Conservation (phyloP, 2,113 vertebrate genomes). For the Elachura formosa region DNA sequence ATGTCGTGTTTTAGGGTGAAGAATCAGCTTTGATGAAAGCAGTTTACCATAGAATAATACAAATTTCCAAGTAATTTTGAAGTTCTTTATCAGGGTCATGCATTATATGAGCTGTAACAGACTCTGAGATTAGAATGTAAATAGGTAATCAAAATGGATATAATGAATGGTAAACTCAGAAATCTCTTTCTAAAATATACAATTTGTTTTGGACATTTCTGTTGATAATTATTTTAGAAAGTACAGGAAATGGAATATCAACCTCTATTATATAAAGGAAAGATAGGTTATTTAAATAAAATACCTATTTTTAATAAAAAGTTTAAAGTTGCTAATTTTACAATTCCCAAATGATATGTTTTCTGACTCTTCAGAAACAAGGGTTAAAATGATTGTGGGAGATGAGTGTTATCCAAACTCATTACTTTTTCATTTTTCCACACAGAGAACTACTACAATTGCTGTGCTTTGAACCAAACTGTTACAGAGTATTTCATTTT, state of each 20-base stretch:
- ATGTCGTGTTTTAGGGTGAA: background rate
- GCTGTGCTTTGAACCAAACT: background rate
- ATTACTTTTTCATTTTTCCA: background rate
- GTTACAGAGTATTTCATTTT: background rate
- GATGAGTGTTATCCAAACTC: background rate
- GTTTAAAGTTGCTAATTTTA: background rate
- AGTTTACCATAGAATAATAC: background rate
- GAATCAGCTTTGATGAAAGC: background rate
- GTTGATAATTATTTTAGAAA: background rate
- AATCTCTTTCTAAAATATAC: background rate
- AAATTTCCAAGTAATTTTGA: background rate
- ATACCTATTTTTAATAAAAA: background rate
- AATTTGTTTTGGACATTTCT: background rate
- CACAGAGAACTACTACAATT: background rate
- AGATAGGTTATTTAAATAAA: background rate
- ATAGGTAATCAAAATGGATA: background rate
- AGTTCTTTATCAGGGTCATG: background rate
- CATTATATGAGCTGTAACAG: background rate
- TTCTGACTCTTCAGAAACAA: background rate
- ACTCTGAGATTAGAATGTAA: background rate
- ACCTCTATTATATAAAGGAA: background rate
- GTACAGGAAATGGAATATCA: background rate
- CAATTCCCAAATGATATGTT: background rate
- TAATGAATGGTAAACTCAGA: background rate
- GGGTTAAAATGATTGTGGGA: background rate